Evolutionary conservation across 2,797 vertebrate species (phyloP), one percentile per base, ranked within the genome.

Genomic region (Dallia pectoralis): DNA sequence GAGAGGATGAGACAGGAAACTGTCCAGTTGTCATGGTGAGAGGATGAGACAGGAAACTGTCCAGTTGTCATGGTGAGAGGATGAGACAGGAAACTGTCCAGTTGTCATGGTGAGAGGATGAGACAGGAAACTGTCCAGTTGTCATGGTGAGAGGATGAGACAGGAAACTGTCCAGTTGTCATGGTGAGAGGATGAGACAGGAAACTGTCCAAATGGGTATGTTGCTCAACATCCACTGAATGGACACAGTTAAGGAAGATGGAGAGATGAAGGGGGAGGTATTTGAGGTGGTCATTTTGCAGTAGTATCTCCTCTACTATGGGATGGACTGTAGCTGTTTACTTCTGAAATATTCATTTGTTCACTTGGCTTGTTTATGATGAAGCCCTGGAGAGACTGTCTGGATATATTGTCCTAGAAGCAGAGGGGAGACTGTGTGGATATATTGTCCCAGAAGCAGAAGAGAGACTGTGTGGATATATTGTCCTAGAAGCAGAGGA

Each of bases 121-220:
- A 56, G n/a, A 63, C 12, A 18, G 61, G 6, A 15, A 48, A 74
- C 67, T 74, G 77, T 70, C 67, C 63, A 65, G 51, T n/a, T 4
- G 15, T 32, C 65, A 29, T 29, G 36, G 12, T 44, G 16, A n/a
- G 36, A 3, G 29, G 29, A 53, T 77, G 59, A 25, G 71, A 16
- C 47, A 4, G 78, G 48, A 16, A 69, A 56, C 49, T 0, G 69
- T 79, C n/a, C n/a, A n/a, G n/a, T n/a, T n/a, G n/a, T n/a, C n/a
- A n/a, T n/a, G n/a, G 36, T 40, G 9, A 9, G 36, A 6, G 2
- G n/a, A 6, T 56, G n/a, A 56, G n/a, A 63, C 12, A 18, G 61
- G 6, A 15, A 48, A 74, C 67, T 74, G 77, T 70, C 67, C 63
- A 65, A 48, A 67, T 79, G 80, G 67, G 9, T 81, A 73, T 64